Evolutionary conservation across 2,113 vertebrate species (phyloP), one percentile per base, ranked within the genome.

Genomic region (Anser brachyrhynchus): DNA sequence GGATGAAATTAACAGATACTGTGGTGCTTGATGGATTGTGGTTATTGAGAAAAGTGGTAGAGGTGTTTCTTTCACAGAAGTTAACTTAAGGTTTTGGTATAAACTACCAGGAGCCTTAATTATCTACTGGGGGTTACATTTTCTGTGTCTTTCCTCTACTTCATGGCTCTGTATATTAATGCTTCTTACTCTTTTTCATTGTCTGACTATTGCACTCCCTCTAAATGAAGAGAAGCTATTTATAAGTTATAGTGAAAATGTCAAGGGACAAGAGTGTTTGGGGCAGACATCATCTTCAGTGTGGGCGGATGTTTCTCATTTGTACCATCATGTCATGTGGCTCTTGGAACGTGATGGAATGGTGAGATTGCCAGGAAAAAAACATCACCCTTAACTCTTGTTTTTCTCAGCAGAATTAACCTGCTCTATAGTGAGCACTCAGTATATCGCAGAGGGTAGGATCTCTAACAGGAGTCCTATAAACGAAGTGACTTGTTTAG

Each of bases 301-400:
- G 70, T 95, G 80, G 93, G 90, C 0, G n/a, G 76, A 82, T 91
- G 71, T 90, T 93, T 95, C 92, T 87, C 21, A 3, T 88, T 94
- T 92, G 62, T 96, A 87, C 95, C 92, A 95, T 92, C 89, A 75
- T 82, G 91, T 97, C 95, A 95, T 84, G 80, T 87, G 90, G 88
- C 76, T 90, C 76, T 73, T 90, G 90, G 92, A 95, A 95, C 10
- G 4, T 84, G 89, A 90, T 1, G 33, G 92, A 92, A 94, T 86
- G 73, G 88, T 81, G 75, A 93, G 73, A 64, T 9, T 90, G 91
- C 86, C 90, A 93, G 62, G 86, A 95, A 89, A 94, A 89, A 93
- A 90, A 3, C 29, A 78, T 58, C 52, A 82, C 65, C 29, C 54
- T 90, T 95, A 96, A 97, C 93, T 91, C 76, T 33, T 87, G 21